These are phyloP conservation scores for Spondyliosoma cantharus DNA, from an alignment of 2,797 vertebrate species.

Conservation along the genomic window DNA sequence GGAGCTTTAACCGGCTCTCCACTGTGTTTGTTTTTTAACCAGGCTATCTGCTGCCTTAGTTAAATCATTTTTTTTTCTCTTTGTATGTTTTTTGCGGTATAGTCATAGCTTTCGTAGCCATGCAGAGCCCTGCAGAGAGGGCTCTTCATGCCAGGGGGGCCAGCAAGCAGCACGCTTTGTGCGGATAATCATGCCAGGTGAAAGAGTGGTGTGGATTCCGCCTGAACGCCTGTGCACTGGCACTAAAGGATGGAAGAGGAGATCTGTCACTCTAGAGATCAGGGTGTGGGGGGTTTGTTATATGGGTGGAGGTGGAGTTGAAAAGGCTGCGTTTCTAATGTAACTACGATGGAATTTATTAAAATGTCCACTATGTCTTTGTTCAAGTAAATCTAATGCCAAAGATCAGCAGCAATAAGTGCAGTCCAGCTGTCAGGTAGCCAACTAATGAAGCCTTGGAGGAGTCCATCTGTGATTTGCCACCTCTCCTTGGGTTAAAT, in stretches of 20 bases:
- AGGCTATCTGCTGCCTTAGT: conserved; percentile 69
- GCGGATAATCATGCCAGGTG: conserved; percentile 90
- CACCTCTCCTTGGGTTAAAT: conserved; percentile 86
- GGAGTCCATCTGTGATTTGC: conserved; percentile 78
- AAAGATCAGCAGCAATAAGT: conserved; percentile 86
- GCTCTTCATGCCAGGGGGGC: conserved; percentile 91
- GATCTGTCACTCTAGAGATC: conserved; percentile 79
- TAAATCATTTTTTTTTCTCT: conserved; percentile 47
- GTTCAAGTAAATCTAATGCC: conserved; percentile 85
- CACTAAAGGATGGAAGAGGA: conserved; percentile 89
- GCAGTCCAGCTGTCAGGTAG: conserved; percentile 83
- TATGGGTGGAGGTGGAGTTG: conserved; percentile 68
- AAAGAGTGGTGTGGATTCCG: conserved; percentile 80
- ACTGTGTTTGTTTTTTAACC: conserved; percentile 68
- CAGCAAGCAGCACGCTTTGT: conserved; percentile 83
- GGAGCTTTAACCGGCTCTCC: conserved; percentile 56
- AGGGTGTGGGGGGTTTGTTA: conserved; percentile 54
- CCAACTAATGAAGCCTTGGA: conserved; percentile 83
- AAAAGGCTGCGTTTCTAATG: conserved; percentile 83
- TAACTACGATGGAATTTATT: conserved; percentile 84
- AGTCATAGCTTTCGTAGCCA: conserved; percentile 87
- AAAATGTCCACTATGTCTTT: conserved; percentile 85
- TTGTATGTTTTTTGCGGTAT: conserved; percentile 67
- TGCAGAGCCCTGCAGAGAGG: conserved; percentile 90
- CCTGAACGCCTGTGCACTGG: conserved; percentile 86